Percentiles rank a stretch among this genome's conserved stretches.
These are phyloP conservation scores for Euwallacea similis DNA, from an alignment of 1,140 invertebrate species.

Conservation along the genomic window DNA sequence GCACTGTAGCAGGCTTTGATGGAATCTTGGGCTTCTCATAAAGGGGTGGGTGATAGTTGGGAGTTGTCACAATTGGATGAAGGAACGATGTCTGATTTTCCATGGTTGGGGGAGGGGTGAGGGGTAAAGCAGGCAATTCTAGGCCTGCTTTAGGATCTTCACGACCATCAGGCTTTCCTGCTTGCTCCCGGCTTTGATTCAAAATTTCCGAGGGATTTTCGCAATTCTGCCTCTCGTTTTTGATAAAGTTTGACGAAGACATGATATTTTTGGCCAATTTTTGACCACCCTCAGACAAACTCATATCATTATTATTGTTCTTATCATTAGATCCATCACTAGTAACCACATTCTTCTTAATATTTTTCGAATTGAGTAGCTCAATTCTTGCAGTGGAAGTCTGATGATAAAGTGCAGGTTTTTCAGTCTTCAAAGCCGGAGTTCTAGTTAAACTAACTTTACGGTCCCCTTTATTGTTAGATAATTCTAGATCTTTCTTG, in stretches of 20 bases:
- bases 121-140: conserved; percentile 66
- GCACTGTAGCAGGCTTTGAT: conserved; percentile 58
- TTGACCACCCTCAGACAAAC: conserved; percentile 15
- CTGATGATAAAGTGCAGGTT: conserved; percentile 47
- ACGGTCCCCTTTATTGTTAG: conserved; percentile 36
- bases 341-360: conserved; percentile 38
- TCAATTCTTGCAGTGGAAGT: conserved; percentile 49
- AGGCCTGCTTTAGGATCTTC: conserved; percentile 71
- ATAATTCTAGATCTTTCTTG: conserved; percentile 15
- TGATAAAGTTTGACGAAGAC: conserved; percentile 31
- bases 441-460: conserved; percentile 47
- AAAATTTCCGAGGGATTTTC: not conserved
- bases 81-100: conserved; percentile 67
- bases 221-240: conserved; percentile 31
- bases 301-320: conserved; percentile 32
- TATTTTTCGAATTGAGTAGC: conserved; percentile 46
- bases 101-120: conserved; percentile 62
- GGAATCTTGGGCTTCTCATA: conserved; percentile 68
- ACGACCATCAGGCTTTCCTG: conserved; percentile 78
- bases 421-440: conserved; percentile 48
- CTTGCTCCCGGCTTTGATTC: conserved; percentile 62
- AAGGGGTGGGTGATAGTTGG: conserved; percentile 50
- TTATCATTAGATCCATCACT: conserved; percentile 33
- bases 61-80: conserved; percentile 57
- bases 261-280: conserved; percentile 31